A percentile compares a stretch with the other conserved stretches of the same genome.
Evolutionary conservation across 1,140 invertebrate genomes (phyloP).

Genomic region (Chlorops oryzae): DNA sequence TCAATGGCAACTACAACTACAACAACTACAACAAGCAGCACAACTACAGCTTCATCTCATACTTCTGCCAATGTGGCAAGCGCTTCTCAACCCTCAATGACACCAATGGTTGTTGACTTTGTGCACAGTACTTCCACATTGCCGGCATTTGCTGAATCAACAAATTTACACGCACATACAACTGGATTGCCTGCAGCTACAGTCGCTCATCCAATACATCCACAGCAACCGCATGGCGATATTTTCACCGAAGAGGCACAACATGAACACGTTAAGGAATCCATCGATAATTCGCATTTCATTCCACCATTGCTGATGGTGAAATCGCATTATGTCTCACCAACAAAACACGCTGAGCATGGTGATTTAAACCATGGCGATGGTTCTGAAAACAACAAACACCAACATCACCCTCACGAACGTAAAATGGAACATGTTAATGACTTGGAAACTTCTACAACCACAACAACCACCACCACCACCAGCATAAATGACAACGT

Average conservation of each 20-base stretch:
- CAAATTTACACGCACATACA: no score
- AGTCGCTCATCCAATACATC: conserved; percentile 33
- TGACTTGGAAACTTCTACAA: neutral
- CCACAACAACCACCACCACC: neutral
- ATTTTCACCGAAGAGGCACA: conserved; percentile 12
- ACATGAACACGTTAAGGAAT: conserved; percentile 32
- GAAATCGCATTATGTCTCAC: conserved; percentile 44
- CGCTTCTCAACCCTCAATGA: conserved; percentile 2
- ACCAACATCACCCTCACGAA: conserved; percentile 18
- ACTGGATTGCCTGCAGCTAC: conserved; percentile 7
- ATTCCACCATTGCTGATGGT: conserved; percentile 47
- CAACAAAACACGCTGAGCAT: conserved; percentile 25
- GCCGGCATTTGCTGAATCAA: no score
- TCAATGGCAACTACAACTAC: conserved; percentile 2
- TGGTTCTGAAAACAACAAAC: conserved; percentile 18
- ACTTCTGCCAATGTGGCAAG: no score
- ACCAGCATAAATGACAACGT: neutral
- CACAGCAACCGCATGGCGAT: conserved; percentile 14
- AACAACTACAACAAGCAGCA: conserved; percentile 1
- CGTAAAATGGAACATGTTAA: neutral
- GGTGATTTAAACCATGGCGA: conserved; percentile 21
- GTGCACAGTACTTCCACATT: no score
- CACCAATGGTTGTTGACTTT: no score
- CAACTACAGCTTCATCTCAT: no score
- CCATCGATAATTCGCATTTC: conserved; percentile 42